These are phyloP conservation scores for Anisognathus igniventris DNA, from an alignment of 2,797 vertebrate species.

Conservation along the genomic window DNA sequence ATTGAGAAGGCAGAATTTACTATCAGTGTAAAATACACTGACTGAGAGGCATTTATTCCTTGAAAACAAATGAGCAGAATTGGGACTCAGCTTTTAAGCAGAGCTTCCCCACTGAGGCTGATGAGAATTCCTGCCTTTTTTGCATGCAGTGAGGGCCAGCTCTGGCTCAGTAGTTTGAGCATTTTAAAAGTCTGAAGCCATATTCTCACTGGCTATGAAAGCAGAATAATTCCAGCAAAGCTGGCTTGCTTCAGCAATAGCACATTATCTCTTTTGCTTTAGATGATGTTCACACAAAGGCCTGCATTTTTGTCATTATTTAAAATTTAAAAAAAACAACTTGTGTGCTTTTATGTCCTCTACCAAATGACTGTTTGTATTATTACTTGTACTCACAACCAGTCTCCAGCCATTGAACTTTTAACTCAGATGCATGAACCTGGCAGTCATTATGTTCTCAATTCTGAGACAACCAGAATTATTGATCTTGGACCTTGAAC, in stretches of 20 bases:
- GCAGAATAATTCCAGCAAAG: neutral
- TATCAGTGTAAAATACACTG: neutral
- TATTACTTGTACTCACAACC: neutral
- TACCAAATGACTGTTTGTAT: neutral
- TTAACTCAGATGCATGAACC: neutral
- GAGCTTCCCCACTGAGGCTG: neutral
- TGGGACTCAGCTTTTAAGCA: neutral
- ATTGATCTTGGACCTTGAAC: neutral
- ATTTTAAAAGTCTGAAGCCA: neutral
- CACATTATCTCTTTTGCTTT: neutral
- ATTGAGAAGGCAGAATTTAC: neutral
- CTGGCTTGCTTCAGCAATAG: neutral
- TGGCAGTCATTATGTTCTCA: neutral
- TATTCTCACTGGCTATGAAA: neutral
- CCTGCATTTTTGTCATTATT: neutral
- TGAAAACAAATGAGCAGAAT: neutral
- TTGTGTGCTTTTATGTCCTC: neutral
- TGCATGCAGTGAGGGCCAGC: neutral
- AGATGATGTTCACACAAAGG: neutral
- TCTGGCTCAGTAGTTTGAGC: neutral
- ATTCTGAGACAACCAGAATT: neutral
- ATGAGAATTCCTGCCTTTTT: neutral
- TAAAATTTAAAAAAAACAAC: fast-evolving
- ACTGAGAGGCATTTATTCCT: neutral
- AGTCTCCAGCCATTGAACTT: neutral